Evolutionary conservation across 1,140 invertebrate genomes (phyloP).

Genomic region (Drosophila biarmipes): DNA sequence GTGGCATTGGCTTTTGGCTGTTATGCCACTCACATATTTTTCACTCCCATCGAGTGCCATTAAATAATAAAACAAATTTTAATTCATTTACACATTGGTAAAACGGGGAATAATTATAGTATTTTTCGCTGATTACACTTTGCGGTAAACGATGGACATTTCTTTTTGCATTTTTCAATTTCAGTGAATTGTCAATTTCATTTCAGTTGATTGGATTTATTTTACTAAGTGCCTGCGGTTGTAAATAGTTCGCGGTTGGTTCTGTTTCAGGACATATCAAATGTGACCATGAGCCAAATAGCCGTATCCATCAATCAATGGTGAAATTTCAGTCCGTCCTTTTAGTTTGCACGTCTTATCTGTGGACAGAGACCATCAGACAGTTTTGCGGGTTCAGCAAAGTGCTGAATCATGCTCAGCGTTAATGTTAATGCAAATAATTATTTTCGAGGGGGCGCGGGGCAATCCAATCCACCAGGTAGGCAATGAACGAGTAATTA

Average conservation of each 20-base stretch:
- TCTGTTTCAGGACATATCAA: background rate
- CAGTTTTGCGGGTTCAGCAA: constrained; percentile 25
- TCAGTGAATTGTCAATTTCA: constrained; percentile 13
- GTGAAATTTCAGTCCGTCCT: constrained; percentile 3
- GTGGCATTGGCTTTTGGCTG: constrained; percentile 61
- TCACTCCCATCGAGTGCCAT: constrained; percentile 59
- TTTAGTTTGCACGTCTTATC: constrained; percentile 8
- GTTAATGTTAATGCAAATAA: constrained; percentile 62
- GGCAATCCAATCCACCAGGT: constrained; percentile 21
- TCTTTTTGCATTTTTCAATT: constrained; percentile 9
- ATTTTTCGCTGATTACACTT: constrained; percentile 12
- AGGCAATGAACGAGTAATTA: constrained; percentile 51
- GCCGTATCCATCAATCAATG: constrained; percentile 14
- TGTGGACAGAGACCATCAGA: constrained; percentile 9
- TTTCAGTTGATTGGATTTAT: constrained; percentile 6
- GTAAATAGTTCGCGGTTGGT: background rate
- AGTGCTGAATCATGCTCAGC: constrained; percentile 51
- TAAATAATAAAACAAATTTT: constrained; percentile 58
- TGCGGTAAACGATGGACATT: constrained; percentile 22
- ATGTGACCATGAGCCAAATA: background rate
- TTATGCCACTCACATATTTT: constrained; percentile 24
- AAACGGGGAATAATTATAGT: background rate
- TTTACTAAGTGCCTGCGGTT: constrained; percentile 20
- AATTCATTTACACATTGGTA: constrained; percentile 51
- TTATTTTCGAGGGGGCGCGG: constrained; percentile 1